phyloP scores from a whole-genome alignment of 2,888 invertebrate genomes.

The Andrena trimmerana region DNA sequence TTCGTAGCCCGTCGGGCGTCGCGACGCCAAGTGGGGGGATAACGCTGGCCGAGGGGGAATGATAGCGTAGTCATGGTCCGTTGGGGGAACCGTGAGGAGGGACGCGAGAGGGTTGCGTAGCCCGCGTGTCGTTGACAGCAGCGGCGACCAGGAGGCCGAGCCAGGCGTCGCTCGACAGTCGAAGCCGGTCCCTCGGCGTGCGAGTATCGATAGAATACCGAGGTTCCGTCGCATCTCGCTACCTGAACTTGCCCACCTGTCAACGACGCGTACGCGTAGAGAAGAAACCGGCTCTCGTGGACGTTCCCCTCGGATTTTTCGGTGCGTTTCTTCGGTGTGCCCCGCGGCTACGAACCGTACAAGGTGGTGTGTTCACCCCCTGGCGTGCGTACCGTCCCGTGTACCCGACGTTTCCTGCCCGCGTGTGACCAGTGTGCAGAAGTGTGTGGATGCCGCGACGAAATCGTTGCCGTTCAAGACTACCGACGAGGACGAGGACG shows the following conservation, averaged over 20 bases:
- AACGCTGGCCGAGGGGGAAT: slow-evolving; percentile 53
- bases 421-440: slow-evolving; percentile 58
- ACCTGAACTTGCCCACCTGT: slow-evolving; percentile 35
- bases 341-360: slow-evolving; percentile 13
- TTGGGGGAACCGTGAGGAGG: slow-evolving; percentile 39
- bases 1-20: slow-evolving; percentile 14
- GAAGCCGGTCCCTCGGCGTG: slow-evolving; percentile 77
- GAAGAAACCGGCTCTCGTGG: neutral
- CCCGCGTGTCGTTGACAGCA: slow-evolving; percentile 78
- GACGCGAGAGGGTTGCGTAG: slow-evolving; percentile 50
- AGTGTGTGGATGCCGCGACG: slow-evolving; percentile 54
- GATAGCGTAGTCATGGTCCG: slow-evolving; percentile 54
- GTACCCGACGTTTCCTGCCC: slow-evolving; percentile 28
- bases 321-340: neutral
- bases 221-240: neutral
- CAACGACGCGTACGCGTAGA: slow-evolving; percentile 15
- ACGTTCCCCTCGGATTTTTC: neutral
- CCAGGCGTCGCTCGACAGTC: slow-evolving; percentile 70
- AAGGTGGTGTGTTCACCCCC: neutral
- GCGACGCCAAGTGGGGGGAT: slow-evolving; percentile 18
- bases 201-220: slow-evolving; percentile 61
- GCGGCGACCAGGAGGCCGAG: slow-evolving; percentile 64
- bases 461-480: slow-evolving; percentile 32
- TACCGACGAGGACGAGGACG: slow-evolving; percentile 50
- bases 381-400: slow-evolving; percentile 20